Evolutionary conservation across 2,797 vertebrate genomes (phyloP).

Genomic region (Gymnocypris eckloni): DNA sequence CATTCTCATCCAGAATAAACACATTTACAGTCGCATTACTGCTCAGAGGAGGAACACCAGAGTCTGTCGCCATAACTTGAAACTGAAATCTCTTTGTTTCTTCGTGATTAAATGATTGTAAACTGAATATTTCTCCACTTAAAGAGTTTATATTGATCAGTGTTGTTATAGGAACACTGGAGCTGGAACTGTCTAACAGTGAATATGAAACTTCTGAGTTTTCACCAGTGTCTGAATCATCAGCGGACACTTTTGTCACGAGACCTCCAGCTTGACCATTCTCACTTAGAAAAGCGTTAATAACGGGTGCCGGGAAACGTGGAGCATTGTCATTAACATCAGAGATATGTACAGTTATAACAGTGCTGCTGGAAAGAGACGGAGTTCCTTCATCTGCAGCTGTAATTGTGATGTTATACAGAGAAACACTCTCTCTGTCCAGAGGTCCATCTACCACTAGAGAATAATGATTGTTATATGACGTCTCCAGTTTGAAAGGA

Average conservation of each 20-base stretch:
- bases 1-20: slow-evolving; percentile 66
- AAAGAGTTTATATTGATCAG: slow-evolving; percentile 54
- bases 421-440: slow-evolving; percentile 60
- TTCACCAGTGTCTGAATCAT: slow-evolving; percentile 74
- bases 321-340: slow-evolving; percentile 78
- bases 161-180: slow-evolving; percentile 32
- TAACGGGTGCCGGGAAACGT: slow-evolving; percentile 67
- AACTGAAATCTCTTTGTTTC: slow-evolving; percentile 48
- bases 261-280: slow-evolving; percentile 78
- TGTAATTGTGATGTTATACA: slow-evolving; percentile 72
- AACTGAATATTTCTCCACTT: slow-evolving; percentile 61
- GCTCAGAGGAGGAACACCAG: slow-evolving; percentile 60
- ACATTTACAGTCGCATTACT: slow-evolving; percentile 55
- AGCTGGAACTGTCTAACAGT: slow-evolving; percentile 53
- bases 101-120: slow-evolving; percentile 63
- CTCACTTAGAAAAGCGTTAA: slow-evolving; percentile 78
- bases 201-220: slow-evolving; percentile 64
- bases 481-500: slow-evolving; percentile 62
- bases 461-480: slow-evolving; percentile 66
- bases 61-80: slow-evolving; percentile 61
- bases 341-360: slow-evolving; percentile 55
- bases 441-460: slow-evolving; percentile 60
- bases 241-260: slow-evolving; percentile 74
- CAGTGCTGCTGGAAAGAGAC: slow-evolving; percentile 58
- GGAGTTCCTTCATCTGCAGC: slow-evolving; percentile 75